These are phyloP conservation scores for Papilio glaucus DNA, from an alignment of 1,140 invertebrate species.

Conservation along the genomic window DNA sequence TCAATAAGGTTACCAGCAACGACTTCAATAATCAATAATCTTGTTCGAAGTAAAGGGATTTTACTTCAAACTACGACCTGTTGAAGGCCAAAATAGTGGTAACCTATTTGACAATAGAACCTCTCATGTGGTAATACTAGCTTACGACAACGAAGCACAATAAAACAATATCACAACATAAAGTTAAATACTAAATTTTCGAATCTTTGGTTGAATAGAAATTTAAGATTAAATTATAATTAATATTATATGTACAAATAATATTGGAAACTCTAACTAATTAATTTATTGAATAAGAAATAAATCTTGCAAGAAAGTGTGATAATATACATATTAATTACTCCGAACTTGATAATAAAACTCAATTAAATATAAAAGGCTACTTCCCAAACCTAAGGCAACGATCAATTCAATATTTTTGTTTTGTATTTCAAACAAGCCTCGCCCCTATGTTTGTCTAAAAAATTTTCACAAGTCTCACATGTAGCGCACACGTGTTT, in stretches of 20 bases:
- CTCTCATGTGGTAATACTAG: neutral
- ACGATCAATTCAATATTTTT: constrained; percentile 1
- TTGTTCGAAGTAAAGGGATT: too few species aligned
- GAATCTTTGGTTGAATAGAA: neutral
- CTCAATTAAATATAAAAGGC: constrained; percentile 31
- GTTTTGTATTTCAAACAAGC: neutral
- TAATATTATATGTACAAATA: neutral
- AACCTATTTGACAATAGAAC: neutral
- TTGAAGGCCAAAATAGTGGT: too few species aligned
- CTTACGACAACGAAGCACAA: constrained; percentile 6
- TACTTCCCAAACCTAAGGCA: constrained; percentile 1
- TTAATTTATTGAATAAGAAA: neutral
- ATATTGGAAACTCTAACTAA: neutral
- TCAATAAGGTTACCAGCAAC: too few species aligned
- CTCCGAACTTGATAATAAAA: neutral
- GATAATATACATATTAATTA: neutral
- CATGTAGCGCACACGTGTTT: constrained; percentile 30
- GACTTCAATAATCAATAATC: too few species aligned
- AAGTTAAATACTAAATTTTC: neutral
- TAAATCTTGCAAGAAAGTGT: neutral
- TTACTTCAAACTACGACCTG: too few species aligned
- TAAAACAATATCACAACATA: constrained; percentile 21
- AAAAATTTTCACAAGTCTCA: constrained; percentile 19
- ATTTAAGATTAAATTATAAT: neutral
- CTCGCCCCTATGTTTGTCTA: constrained; percentile 6